These are phyloP conservation scores for Mus pahari DNA, from an alignment of 2,113 vertebrate species.

Conservation along the genomic window DNA sequence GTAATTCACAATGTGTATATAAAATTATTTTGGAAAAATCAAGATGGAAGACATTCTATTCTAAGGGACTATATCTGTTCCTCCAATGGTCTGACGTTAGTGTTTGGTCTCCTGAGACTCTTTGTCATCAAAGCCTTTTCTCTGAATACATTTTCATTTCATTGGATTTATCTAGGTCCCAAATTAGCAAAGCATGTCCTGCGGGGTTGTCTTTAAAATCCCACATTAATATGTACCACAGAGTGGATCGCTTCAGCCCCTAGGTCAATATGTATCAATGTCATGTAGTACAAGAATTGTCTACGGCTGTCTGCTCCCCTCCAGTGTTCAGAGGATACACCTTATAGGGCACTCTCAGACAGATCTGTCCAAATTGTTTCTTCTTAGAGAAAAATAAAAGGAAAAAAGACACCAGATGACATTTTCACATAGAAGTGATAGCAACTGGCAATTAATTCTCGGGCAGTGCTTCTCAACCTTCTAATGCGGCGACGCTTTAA, in stretches of 20 bases:
- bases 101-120: slow-evolving; percentile 36
- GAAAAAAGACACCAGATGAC: slow-evolving; percentile 1
- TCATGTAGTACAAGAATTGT: slow-evolving; percentile 38
- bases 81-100: slow-evolving; percentile 34
- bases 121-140: slow-evolving; percentile 64
- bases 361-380: not conserved
- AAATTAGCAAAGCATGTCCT: slow-evolving; percentile 74
- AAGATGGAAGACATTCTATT: slow-evolving; percentile 41
- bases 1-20: slow-evolving; percentile 75
- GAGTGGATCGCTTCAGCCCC: slow-evolving; percentile 30
- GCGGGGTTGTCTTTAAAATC: slow-evolving; percentile 55
- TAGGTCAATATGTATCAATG: slow-evolving; percentile 56
- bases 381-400: slow-evolving; percentile 62
- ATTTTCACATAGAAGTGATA: slow-evolving; percentile 16
- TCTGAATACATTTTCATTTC: slow-evolving; percentile 70
- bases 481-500: fast-evolving
- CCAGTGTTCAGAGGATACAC: not conserved
- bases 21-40: slow-evolving; percentile 77
- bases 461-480: not conserved
- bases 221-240: slow-evolving; percentile 58
- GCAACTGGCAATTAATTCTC: no score
- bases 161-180: slow-evolving; percentile 69
- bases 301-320: not conserved
- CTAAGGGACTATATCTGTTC: slow-evolving; percentile 45
- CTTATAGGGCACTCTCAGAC: not conserved